These are phyloP conservation scores for Pseudotriccus pelzelni DNA, from an alignment of 2,797 vertebrate genomes.

Conservation along the genomic window DNA sequence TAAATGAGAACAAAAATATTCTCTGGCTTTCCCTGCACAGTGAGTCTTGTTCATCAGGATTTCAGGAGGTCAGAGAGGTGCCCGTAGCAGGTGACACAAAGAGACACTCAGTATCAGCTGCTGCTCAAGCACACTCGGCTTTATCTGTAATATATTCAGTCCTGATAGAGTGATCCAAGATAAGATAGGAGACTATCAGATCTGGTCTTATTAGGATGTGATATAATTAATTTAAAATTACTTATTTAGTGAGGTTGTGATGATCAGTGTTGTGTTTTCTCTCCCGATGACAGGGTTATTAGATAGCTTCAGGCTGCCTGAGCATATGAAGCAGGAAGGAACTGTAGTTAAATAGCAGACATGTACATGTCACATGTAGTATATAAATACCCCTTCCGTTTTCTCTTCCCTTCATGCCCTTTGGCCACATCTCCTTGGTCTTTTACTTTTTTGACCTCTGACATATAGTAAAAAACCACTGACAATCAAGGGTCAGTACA, in stretches of 20 bases:
- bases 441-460: not conserved
- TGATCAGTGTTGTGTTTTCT: not conserved
- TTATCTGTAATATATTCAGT: conserved; percentile 5
- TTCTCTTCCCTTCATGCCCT: not conserved
- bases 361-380: not conserved
- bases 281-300: conserved; percentile 34
- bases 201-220: conserved; percentile 9
- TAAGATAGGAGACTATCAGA: conserved; percentile 7
- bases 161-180: not conserved
- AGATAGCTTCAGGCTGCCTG: conserved; percentile 14
- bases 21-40: not conserved
- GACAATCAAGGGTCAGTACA: not conserved
- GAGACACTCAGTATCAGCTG: not conserved
- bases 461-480: not conserved
- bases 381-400: not conserved
- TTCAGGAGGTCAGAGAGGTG: not conserved
- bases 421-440: not conserved
- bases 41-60: not conserved
- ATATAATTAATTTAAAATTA: conserved; percentile 63
- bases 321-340: not conserved
- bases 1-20: not conserved
- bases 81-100: not conserved
- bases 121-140: not conserved
- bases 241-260: conserved; percentile 50
- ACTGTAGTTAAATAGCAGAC: not conserved